These are phyloP conservation scores for Eulemur macaco DNA, from an alignment of 2,113 vertebrate genomes.

Conservation along the genomic window DNA sequence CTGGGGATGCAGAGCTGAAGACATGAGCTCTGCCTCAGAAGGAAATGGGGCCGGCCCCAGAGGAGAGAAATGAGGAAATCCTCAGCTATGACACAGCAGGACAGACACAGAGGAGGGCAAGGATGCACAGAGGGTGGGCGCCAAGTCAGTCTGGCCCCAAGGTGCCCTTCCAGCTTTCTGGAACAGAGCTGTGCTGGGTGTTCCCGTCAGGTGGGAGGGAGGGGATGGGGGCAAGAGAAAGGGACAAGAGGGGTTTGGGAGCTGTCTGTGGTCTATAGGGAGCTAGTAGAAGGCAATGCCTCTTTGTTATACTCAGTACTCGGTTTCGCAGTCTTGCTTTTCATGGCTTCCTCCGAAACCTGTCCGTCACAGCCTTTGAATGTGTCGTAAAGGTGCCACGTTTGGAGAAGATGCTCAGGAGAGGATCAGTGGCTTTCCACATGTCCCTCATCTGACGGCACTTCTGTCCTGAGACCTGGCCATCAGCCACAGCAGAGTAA, in stretches of 20 bases:
- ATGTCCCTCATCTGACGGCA: not conserved
- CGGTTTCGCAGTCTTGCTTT: not conserved
- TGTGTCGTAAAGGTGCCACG: not conserved
- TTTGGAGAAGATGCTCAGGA: not conserved
- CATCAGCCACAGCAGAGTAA: not conserved
- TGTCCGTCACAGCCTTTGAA: not conserved
- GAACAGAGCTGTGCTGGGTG: not conserved
- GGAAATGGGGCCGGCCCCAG: not conserved
- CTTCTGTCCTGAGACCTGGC: not conserved
- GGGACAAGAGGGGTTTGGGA: too few relatives aligned
- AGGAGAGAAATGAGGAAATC: not conserved
- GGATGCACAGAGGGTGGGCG: not conserved
- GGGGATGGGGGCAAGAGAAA: not conserved
- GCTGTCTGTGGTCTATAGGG: not conserved
- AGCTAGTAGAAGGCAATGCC: not conserved
- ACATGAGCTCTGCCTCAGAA: not conserved
- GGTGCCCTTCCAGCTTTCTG: not conserved
- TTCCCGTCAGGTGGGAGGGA: not conserved
- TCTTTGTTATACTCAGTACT: rapidly evolving
- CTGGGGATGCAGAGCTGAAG: not conserved
- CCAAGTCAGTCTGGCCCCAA: not conserved
- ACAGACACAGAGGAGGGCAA: not conserved
- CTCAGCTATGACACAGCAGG: too few relatives aligned
- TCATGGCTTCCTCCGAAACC: not conserved
- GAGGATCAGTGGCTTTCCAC: not conserved